Evolutionary conservation across 2,797 vertebrate genomes (phyloP).

Genomic region (Pampus argenteus): DNA sequence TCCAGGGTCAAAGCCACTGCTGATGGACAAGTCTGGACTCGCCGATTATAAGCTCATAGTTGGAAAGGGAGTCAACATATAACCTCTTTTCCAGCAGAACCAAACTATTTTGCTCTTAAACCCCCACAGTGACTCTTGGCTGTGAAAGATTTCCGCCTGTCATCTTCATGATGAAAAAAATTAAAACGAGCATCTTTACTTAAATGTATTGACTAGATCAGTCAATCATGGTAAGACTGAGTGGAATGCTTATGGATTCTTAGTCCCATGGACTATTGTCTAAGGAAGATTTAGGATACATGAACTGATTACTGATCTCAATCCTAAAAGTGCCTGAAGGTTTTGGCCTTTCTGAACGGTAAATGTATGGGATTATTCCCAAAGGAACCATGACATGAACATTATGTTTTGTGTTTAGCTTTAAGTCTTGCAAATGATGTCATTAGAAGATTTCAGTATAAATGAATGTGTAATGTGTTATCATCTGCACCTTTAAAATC

Average conservation of each 20-base stretch:
- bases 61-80: slow-evolving; percentile 66
- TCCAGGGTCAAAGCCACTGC: slow-evolving; percentile 76
- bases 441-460: slow-evolving; percentile 61
- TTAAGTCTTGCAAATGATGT: slow-evolving; percentile 71
- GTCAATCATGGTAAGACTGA: slow-evolving; percentile 61
- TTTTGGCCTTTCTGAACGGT: slow-evolving; percentile 78
- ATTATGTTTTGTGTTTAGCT: slow-evolving; percentile 65
- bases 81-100: slow-evolving; percentile 75
- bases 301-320: slow-evolving; percentile 67
- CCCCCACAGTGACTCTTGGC: slow-evolving; percentile 48
- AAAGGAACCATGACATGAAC: slow-evolving; percentile 67
- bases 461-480: slow-evolving; percentile 62
- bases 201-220: slow-evolving; percentile 58
- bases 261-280: slow-evolving; percentile 87
- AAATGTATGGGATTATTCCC: slow-evolving; percentile 73
- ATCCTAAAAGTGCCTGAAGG: slow-evolving; percentile 87
- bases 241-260: slow-evolving; percentile 66
- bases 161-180: slow-evolving; percentile 31
- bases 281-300: slow-evolving; percentile 65
- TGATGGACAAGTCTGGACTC: slow-evolving; percentile 63
- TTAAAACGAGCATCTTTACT: slow-evolving; percentile 57
- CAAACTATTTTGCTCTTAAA: slow-evolving; percentile 40
- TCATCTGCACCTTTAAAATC: slow-evolving; percentile 74
- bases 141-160: slow-evolving; percentile 45
- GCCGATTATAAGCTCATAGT: slow-evolving; percentile 70